Conservation (phyloP, 2,113 vertebrate species). For the Atherinomorus stipes region DNA sequence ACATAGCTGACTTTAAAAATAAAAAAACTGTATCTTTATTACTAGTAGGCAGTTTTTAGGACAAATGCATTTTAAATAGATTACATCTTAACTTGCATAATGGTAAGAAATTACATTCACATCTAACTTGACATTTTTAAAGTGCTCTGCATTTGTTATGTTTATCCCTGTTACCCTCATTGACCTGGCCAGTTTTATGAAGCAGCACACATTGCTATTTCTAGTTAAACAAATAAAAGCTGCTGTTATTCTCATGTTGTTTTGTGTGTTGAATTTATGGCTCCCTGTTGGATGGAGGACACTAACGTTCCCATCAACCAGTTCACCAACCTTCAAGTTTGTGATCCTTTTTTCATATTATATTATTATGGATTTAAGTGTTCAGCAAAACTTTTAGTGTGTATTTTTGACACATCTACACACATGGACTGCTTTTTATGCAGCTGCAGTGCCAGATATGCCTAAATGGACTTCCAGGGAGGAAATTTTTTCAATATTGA, state of each 20-base stretch:
- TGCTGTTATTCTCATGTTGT: slow-evolving; percentile 33
- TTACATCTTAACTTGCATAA: background rate
- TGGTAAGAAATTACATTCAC: background rate
- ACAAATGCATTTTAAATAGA: background rate
- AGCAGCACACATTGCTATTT: slow-evolving; percentile 34
- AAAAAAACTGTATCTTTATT: too few relatives aligned
- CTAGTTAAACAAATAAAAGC: slow-evolving; percentile 39
- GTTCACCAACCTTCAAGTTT: background rate
- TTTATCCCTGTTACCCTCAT: slow-evolving; percentile 3
- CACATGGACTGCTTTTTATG: background rate
- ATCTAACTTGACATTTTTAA: background rate
- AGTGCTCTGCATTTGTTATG: slow-evolving; percentile 2
- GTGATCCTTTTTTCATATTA: background rate
- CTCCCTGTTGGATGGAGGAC: slow-evolving; percentile 26
- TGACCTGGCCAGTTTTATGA: slow-evolving; percentile 28
- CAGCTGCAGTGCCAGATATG: background rate
- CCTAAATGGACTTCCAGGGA: background rate
- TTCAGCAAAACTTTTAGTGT: background rate
- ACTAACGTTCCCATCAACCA: slow-evolving; percentile 22
- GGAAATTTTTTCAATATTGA: background rate
- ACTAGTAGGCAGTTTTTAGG: background rate
- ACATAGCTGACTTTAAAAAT: too few relatives aligned
- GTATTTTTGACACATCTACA: background rate
- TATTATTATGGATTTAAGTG: background rate
- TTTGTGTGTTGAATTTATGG: slow-evolving; percentile 24